Percentiles rank a stretch among this genome's conserved stretches.
Evolutionary conservation across 2,888 invertebrate genomes (phyloP).

Genomic region (Diogma glabrata): DNA sequence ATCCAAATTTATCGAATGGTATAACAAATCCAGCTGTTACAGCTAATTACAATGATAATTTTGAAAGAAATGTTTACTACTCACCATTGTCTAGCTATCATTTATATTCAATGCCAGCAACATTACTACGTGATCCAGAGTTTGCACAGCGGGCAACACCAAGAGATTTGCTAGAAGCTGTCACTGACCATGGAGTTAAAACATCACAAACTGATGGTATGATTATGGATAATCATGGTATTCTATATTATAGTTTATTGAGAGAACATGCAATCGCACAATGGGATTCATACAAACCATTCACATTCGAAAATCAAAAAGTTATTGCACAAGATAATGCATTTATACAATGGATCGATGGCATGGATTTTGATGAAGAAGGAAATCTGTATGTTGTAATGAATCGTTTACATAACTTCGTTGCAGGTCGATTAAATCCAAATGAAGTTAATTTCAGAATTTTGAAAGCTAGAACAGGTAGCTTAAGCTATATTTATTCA

Average conservation of each 20-base stretch:
- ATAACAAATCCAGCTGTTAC: slow-evolving; percentile 29
- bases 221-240: slow-evolving; percentile 58
- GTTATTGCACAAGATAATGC: slow-evolving; percentile 54
- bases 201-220: slow-evolving; percentile 61
- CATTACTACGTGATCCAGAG: slow-evolving; percentile 45
- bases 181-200: slow-evolving; percentile 50
- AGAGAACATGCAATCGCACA: slow-evolving; percentile 55
- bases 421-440: slow-evolving; percentile 46
- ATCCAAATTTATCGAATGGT: slow-evolving; percentile 28
- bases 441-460: slow-evolving; percentile 56
- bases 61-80: slow-evolving; percentile 46
- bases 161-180: slow-evolving; percentile 29
- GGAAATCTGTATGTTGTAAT: slow-evolving; percentile 55
- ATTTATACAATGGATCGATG: slow-evolving; percentile 61
- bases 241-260: slow-evolving; percentile 57
- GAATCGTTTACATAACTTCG: slow-evolving; percentile 56
- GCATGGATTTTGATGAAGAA: slow-evolving; percentile 45
- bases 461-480: slow-evolving; percentile 46
- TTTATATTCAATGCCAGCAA: slow-evolving; percentile 52
- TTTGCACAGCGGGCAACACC: slow-evolving; percentile 30
- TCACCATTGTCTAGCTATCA: slow-evolving; percentile 56
- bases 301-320: slow-evolving; percentile 44
- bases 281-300: slow-evolving; percentile 53
- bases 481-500: slow-evolving; percentile 51
- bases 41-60: slow-evolving; percentile 20